Evolutionary conservation across 2,797 vertebrate species (phyloP).

Genomic region (Hemitrygon akajei): DNA sequence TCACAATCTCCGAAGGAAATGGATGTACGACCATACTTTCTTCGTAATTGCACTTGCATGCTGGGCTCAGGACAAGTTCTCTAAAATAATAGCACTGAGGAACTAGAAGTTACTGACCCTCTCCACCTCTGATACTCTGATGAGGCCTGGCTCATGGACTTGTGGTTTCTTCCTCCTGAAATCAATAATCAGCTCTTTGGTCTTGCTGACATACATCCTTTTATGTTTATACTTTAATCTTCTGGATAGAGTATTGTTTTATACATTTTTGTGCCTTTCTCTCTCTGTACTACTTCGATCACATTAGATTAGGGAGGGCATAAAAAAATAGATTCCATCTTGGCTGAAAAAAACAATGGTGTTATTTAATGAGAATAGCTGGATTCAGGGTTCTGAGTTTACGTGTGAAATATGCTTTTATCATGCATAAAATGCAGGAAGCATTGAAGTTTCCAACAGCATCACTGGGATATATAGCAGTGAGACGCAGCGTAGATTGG

Average conservation of each 20-base stretch:
- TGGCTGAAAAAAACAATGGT: constrained; percentile 7
- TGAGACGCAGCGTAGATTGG: too few species aligned
- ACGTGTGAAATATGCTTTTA: background rate
- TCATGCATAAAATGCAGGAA: background rate
- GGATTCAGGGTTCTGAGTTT: background rate
- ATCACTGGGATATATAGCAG: too few species aligned
- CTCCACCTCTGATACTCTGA: too few species aligned
- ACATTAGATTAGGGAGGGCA: background rate
- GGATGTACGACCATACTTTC: too few species aligned
- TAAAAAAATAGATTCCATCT: background rate
- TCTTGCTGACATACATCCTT: background rate
- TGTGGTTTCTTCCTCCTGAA: too few species aligned
- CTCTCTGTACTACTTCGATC: background rate
- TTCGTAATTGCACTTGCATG: too few species aligned
- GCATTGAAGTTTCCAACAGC: background rate
- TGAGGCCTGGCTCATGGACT: too few species aligned
- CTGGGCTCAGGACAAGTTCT: too few species aligned
- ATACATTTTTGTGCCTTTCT: background rate
- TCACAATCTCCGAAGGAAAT: too few species aligned
- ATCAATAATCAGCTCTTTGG: too few species aligned
- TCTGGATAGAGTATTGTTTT: background rate
- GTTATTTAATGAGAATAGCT: background rate
- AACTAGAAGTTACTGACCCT: too few species aligned
- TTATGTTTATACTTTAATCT: background rate
- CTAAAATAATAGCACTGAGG: too few species aligned